Base-by-base conservation (phyloP, 2,113 vertebrate genomes). In the Alouatta palliata region DNA sequence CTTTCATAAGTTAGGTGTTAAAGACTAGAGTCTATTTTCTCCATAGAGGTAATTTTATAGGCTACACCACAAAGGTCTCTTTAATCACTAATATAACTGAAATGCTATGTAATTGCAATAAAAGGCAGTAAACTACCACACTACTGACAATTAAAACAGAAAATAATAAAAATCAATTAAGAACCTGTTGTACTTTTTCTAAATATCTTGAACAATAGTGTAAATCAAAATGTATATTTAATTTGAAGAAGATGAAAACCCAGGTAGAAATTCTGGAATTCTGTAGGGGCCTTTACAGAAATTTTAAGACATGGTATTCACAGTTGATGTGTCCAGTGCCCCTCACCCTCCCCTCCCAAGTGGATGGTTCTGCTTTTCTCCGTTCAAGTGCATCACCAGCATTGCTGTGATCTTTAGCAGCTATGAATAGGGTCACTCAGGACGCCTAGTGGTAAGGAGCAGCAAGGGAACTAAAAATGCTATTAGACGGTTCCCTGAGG, bases 101-200 rank as follows among this genome's bases (percentile, higher is more conserved):
- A 90, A 94, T 88, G 61, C 25, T 93, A 84, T 17, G 16, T 32
- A 52, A 77, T 94, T 93, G 19, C 45, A 71, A 35, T 23, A n/a
- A 90, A 90, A 92, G 71, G 45, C 1, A 80, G 17, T 37, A 58
- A 16, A 83, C 19, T 73, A 56, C 76, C 52, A 70, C n/a, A 64
- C 88, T 49, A 83, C 23, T 86, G 81, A 86, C 23, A 88, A 49
- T n/a, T 73, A 93, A 85, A 49, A 17, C 35, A 86, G 27, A 86
- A 87, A 89, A 90, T 52, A 76, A 81, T 77, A 76, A 96, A 88
- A 71, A 30, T 45, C 47, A 85, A 70, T 40, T n/a, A 80, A 76
- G 40, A 73, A 88, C 71, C 13, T 12, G 11, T 84, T 82, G 73
- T 61, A 3, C 30, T 91, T 73, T 91, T 68, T 93, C 75, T 14